Base-by-base conservation (phyloP, 37 sponge, comb jelly and placozoan species). In the Amphimedon queenslandica region DNA sequence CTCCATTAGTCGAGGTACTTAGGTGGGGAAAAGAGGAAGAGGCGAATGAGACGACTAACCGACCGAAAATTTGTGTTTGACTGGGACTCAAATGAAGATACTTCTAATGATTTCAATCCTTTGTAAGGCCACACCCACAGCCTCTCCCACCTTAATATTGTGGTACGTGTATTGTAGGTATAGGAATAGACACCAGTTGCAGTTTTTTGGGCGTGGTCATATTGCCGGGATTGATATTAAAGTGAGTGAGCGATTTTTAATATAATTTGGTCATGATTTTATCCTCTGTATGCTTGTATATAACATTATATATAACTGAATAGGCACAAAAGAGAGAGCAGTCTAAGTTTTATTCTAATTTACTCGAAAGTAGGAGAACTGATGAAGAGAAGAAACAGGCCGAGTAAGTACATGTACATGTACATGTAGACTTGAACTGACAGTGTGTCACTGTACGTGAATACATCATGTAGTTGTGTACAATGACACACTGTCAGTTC, bases 41-140 rank as follows among this genome's bases (percentile, higher is more conserved):
- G 90, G 34, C 77, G 74, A 38, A 72, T 89, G 77, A 43, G 99
- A 10, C 58, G 91, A 3, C 58, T 91, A 69, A 86, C 93, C 21
- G 99, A 97, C 63, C 67, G 90, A 20, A 97, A 97, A 76, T 97
- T 97, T 89, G 99, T 97, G 57, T 97, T 97, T 78, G 94, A 90
- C 33, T 97, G 99, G 99, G 99, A 97, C 41, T 74, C 87, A 20
- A 68, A 72, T 0, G 99, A 97, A 25, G 99, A 97, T 55, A 97
- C 99, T 18, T 87, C 92, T 13, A 73, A 58, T 30, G 99, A 97
- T 71, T 88, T 86, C 76, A 97, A 97, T 73, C 84, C 92, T 20
- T 76, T 97, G 81, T 93, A 36, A 79, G 80, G 8, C 29, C 23
- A 24, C 64, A 55, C 21, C 3, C 29, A 43, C 53, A 11, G 13